Evolutionary conservation across 2,888 invertebrate genomes (phyloP), one percentile per base, ranked within the genome.

Genomic region (Encarsia formosa): DNA sequence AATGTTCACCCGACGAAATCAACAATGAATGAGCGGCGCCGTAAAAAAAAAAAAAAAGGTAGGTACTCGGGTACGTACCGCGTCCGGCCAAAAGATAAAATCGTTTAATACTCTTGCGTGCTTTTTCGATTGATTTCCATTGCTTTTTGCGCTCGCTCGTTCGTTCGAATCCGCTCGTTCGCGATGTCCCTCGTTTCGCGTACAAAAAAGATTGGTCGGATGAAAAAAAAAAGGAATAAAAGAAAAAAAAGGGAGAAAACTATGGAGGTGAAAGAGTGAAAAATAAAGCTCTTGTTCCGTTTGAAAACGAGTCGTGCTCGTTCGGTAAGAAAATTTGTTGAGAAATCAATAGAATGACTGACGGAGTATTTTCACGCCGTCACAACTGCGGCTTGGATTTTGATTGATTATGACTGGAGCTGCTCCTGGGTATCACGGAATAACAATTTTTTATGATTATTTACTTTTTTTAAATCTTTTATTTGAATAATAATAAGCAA

Each of bases 1-100:
- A 59, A 60, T 56, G 57, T 49, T 55, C 60, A 53, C 47, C 53
- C 57, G 54, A 57, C 59, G 54, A 57, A 56, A 57, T 49, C 48
- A 19, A 20, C 40, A 31, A 41, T 39, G 38, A 46, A 46, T 38
- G 38, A 26, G 48, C n/a, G n/a, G n/a, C n/a, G 26, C 26, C 19
- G 40, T 24, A 32, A 34, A 35, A 34, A 41, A n/a, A n/a, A n/a
- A n/a, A n/a, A n/a, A n/a, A n/a, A n/a, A n/a, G n/a, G n/a, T n/a
- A n/a, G n/a, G n/a, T n/a, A n/a, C n/a, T n/a, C n/a, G n/a, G n/a
- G n/a, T n/a, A n/a, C n/a, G 48, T 26, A 20, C 41, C 3, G 15
- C 20, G 18, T 22, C 32, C 15, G n/a, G n/a, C n/a, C n/a, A n/a
- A 49, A 41, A 41, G 40, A 45, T 51, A 45, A 46, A 51, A 51